Evolutionary conservation across 2,888 invertebrate genomes (phyloP).

Genomic region (Acanthosepion esculentum): DNA sequence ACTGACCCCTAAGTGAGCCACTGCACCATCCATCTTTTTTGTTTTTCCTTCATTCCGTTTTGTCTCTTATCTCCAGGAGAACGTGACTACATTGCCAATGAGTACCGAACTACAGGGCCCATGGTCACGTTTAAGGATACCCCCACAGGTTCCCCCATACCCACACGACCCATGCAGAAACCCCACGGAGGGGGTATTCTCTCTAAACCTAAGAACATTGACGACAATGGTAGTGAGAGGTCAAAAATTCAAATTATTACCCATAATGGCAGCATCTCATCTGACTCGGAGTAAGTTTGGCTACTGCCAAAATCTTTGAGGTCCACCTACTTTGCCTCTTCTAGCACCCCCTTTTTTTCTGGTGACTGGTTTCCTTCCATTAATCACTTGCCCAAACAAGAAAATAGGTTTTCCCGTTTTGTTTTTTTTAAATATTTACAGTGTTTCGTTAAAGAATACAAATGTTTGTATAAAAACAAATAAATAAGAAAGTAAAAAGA

Average conservation of each 20-base stretch:
- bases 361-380: neutral
- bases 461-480: too few species aligned
- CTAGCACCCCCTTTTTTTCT: neutral
- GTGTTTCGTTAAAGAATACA: too few species aligned
- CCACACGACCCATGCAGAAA: slow-evolving; percentile 57
- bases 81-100: slow-evolving; percentile 43
- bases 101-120: slow-evolving; percentile 49
- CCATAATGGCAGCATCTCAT: slow-evolving; percentile 72
- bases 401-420: too few species aligned
- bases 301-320: neutral
- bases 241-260: slow-evolving; percentile 70
- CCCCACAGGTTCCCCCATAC: slow-evolving; percentile 56
- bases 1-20: neutral
- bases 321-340: neutral
- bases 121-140: slow-evolving; percentile 61
- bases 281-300: slow-evolving; percentile 67
- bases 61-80: slow-evolving; percentile 12
- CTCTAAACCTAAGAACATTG: slow-evolving; percentile 51
- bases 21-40: neutral
- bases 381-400: neutral
- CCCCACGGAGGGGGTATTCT: slow-evolving; percentile 50
- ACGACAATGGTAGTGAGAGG: slow-evolving; percentile 53
- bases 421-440: too few species aligned
- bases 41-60: neutral
- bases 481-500: too few species aligned